These are phyloP conservation scores for Heliconius aoede DNA, from an alignment of 2,888 invertebrate genomes.

Conservation along the genomic window DNA sequence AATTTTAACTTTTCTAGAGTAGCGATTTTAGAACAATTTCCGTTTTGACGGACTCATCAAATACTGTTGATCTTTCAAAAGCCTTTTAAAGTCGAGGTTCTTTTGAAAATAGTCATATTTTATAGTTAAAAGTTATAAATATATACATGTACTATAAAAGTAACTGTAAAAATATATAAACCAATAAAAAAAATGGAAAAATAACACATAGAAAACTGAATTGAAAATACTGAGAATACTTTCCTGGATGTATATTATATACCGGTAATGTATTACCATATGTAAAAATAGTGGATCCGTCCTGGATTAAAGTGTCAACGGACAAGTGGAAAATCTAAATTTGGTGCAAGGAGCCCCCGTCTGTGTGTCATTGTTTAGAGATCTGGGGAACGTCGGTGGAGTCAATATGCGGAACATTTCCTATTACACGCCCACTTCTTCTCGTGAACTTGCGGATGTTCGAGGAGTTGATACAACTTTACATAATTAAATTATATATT, in stretches of 20 bases:
- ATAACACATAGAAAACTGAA: not conserved
- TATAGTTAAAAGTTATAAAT: not conserved
- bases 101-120: constrained; percentile 24
- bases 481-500: constrained; percentile 6
- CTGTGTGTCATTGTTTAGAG: constrained; percentile 80
- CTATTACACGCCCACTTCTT: constrained; percentile 84
- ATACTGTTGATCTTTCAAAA: constrained; percentile 70
- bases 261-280: not conserved
- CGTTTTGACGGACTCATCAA: constrained; percentile 71
- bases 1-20: constrained; percentile 77
- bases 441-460: constrained; percentile 63
- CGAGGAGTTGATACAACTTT: constrained; percentile 57
- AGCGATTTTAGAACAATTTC: constrained; percentile 73
- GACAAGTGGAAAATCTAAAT: constrained; percentile 47
- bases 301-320: constrained; percentile 30
- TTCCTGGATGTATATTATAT: constrained; percentile 12
- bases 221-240: not conserved
- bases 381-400: constrained; percentile 76
- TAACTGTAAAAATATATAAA: not conserved
- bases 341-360: constrained; percentile 46
- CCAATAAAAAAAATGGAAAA: not conserved
- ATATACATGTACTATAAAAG: not conserved
- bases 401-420: constrained; percentile 84
- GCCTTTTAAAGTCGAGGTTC: constrained; percentile 40
- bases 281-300: constrained; percentile 14